Base-by-base conservation (phyloP, 2,113 vertebrate genomes). In the Rhinolophus sinicus region DNA sequence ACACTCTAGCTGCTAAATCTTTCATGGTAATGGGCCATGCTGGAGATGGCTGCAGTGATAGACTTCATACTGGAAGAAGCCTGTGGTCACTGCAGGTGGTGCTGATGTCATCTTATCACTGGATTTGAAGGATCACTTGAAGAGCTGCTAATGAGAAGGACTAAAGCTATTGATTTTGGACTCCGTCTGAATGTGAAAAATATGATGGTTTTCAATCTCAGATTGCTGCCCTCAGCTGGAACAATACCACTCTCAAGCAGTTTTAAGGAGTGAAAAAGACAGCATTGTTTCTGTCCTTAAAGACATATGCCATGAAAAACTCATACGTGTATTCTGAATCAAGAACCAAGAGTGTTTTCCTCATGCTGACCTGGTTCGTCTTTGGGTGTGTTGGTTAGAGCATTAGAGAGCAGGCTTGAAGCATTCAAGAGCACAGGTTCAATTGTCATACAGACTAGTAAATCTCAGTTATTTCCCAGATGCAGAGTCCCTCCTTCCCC, bases 1-100 rank as follows among this genome's bases (percentile, higher is more conserved):
- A 77, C 69, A 82, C 65, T 80, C 28, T 14, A 75, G 93, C 95
- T 98, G 92, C 90, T 98, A 83, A 95, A 95, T 92, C 96, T 98
- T 98, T 98, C 97, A 97, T 91, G 52, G 35, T 86, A 97, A 97
- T 56, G 47, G 9, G 38, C 64, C 6, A 33, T 44, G n/a, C 89
- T 98, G 64, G 90, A 93, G 87, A 96, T 94, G 35, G 77, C 93
- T 95, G 56, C 76, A 86, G 93, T 2, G 78, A 94, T 88, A 73
- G 84, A 91, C 97, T 97, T 94, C 30, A 96, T 91, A 65, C 93
- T 87, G 91, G 33, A 96, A 88, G 87, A 97, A 96, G 88, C 1
- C 94, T 96, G 77, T 96, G 96, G 93, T 94, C 97, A 90, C 85
- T 35, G 81, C 89, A 97, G 54, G 76, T 96, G 65, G 90, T 89